Base-by-base conservation (phyloP, 2,888 invertebrate genomes). In the Andrena chrysosceles region DNA sequence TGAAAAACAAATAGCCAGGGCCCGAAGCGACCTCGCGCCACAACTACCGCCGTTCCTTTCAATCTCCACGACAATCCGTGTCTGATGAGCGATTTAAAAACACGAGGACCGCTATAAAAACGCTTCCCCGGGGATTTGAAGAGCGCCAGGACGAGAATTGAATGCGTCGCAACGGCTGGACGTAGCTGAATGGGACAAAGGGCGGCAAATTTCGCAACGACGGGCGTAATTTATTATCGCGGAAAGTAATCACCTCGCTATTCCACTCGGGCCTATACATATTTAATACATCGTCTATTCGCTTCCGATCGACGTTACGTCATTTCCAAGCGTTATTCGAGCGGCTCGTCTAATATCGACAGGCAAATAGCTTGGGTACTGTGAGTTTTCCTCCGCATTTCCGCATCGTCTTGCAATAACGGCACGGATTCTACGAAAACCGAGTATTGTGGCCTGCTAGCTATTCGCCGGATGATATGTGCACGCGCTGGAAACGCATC, bases 391-490 rank as follows among this genome's bases (percentile, higher is more conserved):
- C 29, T 20, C 56, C 29, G 26, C 48, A 60, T 78, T 81, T 83
- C 56, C 63, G 48, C 68, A 31, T 52, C 80, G 77, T 86, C 76
- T 78, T 60, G 76, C 20, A 16, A 48, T n/a, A 69, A 60, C 56
- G 69, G 42, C 54, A 48, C 52, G 59, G 56, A 77, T 87, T 77
- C 81, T 54, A 70, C 68, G 74, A 52, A 13, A 77, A 77, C 86
- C 77, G 70, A 78, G 72, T 82, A 87, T 89, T 85, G 85, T 77
- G 73, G 80, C 73, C 81, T 73, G 77, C 79, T 86, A 88, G 85
- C 84, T 85, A 86, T 91, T 90, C 90, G 85, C 84, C 78, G 77
- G 86, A 85, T 89, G 85, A 89, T 90, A 89, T 88, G 89, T 89
- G 89, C 89, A 88, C 84, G 78, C 84, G 82, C 84, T 84, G 81